Evolutionary conservation across 2,888 invertebrate species (phyloP), one percentile per base, ranked within the genome.

Genomic region (Drosophila barbarae): DNA sequence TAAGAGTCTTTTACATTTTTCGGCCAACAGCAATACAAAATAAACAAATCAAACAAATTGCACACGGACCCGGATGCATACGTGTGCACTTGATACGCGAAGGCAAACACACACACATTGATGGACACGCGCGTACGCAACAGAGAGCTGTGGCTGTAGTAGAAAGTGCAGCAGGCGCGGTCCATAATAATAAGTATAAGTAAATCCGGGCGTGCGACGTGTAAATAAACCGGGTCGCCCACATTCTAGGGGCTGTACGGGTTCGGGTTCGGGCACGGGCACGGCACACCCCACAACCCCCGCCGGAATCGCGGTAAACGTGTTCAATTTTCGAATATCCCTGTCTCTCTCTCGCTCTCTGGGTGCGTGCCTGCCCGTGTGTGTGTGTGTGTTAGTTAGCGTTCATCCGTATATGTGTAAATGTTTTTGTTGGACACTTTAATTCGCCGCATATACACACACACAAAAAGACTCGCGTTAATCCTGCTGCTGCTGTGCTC

Each of bases 171-270:
- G 67, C 54, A 72, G 82, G 72, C 69, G 76, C 73, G 68, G 72
- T 73, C 56, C 47, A 70, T 66, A 47, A 70, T 68, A 47, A 69
- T 50, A 66, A 70, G 69, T 53, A 53, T 66, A 51, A 57, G 68
- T 38, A 51, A 51, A 51, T 42, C 66, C 68, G 66, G 63, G 32
- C 36, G 35, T 75, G 71, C 64, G 69, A 57, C 70, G 76, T 72
- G 82, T 84, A 80, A 80, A 80, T 84, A 84, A 80, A 84, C 79
- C 79, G 79, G 84, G 82, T 76, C 82, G 77, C 70, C 64, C 65
- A 69, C 60, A 65, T 49, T 61, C n/a, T 42, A 52, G 64, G 64
- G 42, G 67, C 60, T 38, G 21, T 44, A 53, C 38, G 53, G 41
- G 41, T n/a, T 6, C 23, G 41, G 26, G 28, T n/a, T 6, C 23